Percentiles rank a stretch among this genome's conserved stretches.
Conservation (phyloP, 2,797 vertebrate species). For the Molossus molossus region DNA sequence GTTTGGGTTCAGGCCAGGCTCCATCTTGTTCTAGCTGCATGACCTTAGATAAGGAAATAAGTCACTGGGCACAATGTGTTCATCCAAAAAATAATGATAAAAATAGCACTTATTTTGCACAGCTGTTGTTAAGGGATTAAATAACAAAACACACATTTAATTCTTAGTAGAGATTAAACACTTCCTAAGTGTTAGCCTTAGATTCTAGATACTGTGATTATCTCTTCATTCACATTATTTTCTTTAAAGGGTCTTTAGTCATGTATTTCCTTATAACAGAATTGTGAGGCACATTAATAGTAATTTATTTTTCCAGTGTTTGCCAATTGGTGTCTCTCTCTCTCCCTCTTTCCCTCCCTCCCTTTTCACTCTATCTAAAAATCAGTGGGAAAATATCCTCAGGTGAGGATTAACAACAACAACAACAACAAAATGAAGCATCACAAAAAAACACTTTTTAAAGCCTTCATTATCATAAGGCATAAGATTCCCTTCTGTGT, state of each 20-base stretch:
- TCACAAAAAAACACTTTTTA: background rate
- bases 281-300: constrained; percentile 23
- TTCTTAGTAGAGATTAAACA: constrained; percentile 11
- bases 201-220: background rate
- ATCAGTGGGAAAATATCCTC: too few relatives aligned
- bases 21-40: background rate
- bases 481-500: background rate
- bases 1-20: background rate
- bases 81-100: constrained; percentile 22
- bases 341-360: too few relatives aligned
- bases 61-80: background rate
- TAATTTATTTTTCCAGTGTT: background rate
- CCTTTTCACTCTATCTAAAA: too few relatives aligned
- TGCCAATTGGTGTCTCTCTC: background rate
- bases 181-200: constrained; percentile 21
- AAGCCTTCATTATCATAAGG: background rate
- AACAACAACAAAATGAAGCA: background rate
- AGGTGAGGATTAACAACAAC: too few relatives aligned
- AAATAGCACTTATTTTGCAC: constrained; percentile 36
- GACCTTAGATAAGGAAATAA: background rate
- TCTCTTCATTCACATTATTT: background rate
- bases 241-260: constrained; percentile 18
- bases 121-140: constrained; percentile 8
- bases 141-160: background rate
- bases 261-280: constrained; percentile 5